Evolutionary conservation across 64 coral and sea anemone species (phyloP).

Genomic region (Montipora cactus): DNA sequence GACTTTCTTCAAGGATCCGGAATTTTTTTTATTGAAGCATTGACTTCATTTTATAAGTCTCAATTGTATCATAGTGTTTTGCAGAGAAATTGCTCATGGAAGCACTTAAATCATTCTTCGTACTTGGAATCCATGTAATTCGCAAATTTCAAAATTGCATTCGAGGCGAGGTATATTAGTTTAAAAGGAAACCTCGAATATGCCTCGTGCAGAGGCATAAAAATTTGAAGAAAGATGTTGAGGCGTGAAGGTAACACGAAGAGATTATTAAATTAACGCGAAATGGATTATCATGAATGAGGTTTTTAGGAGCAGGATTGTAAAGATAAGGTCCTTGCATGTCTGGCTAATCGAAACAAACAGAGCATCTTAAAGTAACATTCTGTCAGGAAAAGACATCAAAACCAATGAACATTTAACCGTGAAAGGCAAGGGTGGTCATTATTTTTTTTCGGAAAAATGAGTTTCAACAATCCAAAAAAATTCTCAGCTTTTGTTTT

Average conservation of each 20-base stretch:
- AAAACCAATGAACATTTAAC: not conserved
- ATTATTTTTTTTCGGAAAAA: not conserved
- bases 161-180: not conserved
- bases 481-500: not conserved
- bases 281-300: not conserved
- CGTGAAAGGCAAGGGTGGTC: not conserved
- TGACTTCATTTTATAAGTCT: not conserved
- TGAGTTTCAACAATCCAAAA: not conserved
- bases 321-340: not conserved
- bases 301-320: not conserved
- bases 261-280: not conserved
- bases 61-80: not conserved
- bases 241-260: not conserved
- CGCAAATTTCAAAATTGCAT: not conserved
- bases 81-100: not conserved
- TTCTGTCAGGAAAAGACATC: not conserved
- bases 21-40: not conserved
- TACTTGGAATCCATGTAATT: not conserved
- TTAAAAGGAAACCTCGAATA: not conserved
- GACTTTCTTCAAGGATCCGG: not conserved
- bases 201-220: not conserved
- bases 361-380: not conserved
- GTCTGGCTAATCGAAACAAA: not conserved
- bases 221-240: not conserved
- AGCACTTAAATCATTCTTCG: not conserved